Evolutionary conservation across 1,140 invertebrate species (phyloP).

Genomic region (Pogonomyrmex californicus): DNA sequence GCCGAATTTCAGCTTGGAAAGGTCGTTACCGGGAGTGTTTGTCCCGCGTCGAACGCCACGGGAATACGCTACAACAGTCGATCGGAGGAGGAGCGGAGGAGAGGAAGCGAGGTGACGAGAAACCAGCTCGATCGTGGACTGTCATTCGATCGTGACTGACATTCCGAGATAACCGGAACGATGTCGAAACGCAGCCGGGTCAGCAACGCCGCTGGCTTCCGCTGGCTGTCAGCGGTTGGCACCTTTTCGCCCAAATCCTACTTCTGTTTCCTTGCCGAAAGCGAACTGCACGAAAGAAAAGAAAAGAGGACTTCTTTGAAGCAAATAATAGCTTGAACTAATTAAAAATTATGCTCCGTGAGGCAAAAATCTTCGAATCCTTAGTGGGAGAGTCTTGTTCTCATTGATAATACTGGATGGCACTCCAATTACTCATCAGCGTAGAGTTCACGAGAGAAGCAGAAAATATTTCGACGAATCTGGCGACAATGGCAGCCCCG

Average conservation of each 20-base stretch:
- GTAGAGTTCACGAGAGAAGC: neutral
- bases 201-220: neutral
- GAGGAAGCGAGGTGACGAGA: slow-evolving; percentile 69
- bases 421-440: slow-evolving; percentile 5
- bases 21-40: slow-evolving; percentile 65
- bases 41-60: slow-evolving; percentile 33
- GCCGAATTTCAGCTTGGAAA: slow-evolving; percentile 71
- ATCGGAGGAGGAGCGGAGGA: slow-evolving; percentile 48
- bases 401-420: neutral
- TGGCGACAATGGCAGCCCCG: slow-evolving; percentile 55
- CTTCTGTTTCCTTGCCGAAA: neutral
- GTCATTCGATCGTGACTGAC: slow-evolving; percentile 71
- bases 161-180: slow-evolving; percentile 57
- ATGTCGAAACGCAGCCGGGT: slow-evolving; percentile 52
- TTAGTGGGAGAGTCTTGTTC: neutral
- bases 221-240: neutral
- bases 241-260: slow-evolving; percentile 23
- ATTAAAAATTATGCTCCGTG: neutral
- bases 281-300: neutral
- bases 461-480: neutral
- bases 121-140: slow-evolving; percentile 70
- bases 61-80: slow-evolving; percentile 63
- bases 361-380: neutral
- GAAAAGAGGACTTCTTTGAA: neutral
- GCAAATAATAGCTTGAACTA: neutral